A percentile compares a stretch with the other conserved stretches of the same genome.
These are phyloP conservation scores for Ypsolopha sequella DNA, from an alignment of 2,888 invertebrate genomes.

Conservation along the genomic window DNA sequence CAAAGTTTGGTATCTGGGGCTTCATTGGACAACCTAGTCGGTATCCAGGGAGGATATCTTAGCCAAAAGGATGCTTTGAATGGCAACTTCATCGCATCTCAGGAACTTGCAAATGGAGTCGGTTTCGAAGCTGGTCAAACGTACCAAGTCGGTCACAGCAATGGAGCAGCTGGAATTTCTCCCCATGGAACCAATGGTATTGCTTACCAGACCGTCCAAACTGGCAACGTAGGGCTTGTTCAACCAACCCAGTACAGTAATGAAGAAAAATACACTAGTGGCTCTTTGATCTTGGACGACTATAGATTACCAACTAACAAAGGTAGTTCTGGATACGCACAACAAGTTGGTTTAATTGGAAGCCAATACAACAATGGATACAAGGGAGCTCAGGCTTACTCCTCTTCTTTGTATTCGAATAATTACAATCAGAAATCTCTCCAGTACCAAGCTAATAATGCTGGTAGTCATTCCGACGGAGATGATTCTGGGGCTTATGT, in stretches of 20 bases:
- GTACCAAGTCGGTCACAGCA: constrained; percentile 14
- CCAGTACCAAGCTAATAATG: constrained; percentile 21
- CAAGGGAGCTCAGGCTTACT: neutral
- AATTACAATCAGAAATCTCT: neutral
- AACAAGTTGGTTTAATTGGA: neutral
- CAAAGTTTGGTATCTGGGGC: constrained; percentile 60
- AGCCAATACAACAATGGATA: neutral
- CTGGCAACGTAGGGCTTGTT: constrained; percentile 34
- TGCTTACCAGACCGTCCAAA: constrained; percentile 22
- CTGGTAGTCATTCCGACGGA: constrained; percentile 24
- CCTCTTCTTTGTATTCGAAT: neutral
- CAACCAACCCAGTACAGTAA: constrained; percentile 39
- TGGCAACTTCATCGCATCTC: constrained; percentile 50
- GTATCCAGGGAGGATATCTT: constrained; percentile 51
- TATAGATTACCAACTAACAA: constrained; percentile 44
- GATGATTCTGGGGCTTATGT: constrained; percentile 55
- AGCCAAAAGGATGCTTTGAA: constrained; percentile 39
- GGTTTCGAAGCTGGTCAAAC: constrained; percentile 12
- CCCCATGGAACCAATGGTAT: constrained; percentile 6
- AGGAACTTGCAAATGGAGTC: constrained; percentile 33
- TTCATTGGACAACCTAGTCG: constrained; percentile 50
- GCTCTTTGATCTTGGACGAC: constrained; percentile 54
- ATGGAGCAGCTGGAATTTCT: neutral
- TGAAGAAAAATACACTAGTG: constrained; percentile 43
- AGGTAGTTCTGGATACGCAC: constrained; percentile 10